These are phyloP conservation scores for Ethmia dodecea DNA, from an alignment of 2,888 invertebrate genomes.

Conservation along the genomic window DNA sequence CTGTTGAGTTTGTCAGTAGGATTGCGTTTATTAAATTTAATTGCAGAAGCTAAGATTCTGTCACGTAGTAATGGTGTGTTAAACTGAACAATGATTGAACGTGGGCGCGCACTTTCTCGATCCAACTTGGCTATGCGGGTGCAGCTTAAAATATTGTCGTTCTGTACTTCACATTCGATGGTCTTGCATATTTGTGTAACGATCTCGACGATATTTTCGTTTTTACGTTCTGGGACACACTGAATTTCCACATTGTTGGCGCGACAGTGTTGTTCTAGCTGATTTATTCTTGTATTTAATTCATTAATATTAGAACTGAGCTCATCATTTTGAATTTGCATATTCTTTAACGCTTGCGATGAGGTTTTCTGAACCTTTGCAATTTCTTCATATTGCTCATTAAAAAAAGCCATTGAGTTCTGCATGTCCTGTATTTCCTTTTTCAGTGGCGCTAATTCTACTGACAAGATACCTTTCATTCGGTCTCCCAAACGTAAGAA, in stretches of 20 bases:
- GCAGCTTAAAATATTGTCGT: not conserved
- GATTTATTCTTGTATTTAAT: not conserved
- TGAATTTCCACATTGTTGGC: not conserved
- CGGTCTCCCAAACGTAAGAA: not conserved
- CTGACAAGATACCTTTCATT: not conserved
- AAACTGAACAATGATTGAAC: not conserved
- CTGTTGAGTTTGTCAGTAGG: not conserved
- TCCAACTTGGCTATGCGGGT: not conserved
- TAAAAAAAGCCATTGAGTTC: not conserved
- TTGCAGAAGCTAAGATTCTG: not conserved
- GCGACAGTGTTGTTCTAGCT: not conserved
- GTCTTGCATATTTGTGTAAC: not conserved
- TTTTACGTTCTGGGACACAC: not conserved
- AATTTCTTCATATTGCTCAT: not conserved
- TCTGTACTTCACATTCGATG: not conserved
- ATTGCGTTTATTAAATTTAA: conserved; percentile 1
- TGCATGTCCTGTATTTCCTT: not conserved
- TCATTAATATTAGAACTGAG: not conserved
- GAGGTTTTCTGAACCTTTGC: not conserved
- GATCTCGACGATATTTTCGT: not conserved
- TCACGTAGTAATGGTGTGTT: not conserved
- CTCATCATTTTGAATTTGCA: not conserved
- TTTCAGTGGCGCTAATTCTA: not conserved
- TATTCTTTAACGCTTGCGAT: not conserved
- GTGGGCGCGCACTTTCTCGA: not conserved